These are phyloP conservation scores for Pagetopsis macropterus DNA, from an alignment of 2,797 vertebrate species.

Conservation along the genomic window DNA sequence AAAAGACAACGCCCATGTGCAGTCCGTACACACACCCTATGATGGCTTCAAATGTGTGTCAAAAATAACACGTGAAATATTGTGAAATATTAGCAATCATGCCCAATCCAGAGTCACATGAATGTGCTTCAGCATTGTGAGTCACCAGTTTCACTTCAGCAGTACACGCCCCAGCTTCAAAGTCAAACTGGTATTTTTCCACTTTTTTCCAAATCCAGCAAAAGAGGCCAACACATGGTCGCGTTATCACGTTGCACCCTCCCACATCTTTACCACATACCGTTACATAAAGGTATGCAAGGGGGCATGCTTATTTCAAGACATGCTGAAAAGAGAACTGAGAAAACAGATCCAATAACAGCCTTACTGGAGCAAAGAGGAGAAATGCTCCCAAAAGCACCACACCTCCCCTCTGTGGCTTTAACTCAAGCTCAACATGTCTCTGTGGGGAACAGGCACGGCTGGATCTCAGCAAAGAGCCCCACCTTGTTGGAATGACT, in stretches of 20 bases:
- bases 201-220: constrained; percentile 42
- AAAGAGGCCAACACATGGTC: constrained; percentile 5
- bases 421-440: constrained; percentile 35
- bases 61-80: constrained; percentile 16
- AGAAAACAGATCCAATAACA: constrained; percentile 58
- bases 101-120: constrained; percentile 39
- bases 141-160: constrained; percentile 59
- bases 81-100: constrained; percentile 28
- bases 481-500: constrained; percentile 73
- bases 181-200: constrained; percentile 31
- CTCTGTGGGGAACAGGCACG: constrained; percentile 70
- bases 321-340: constrained; percentile 39
- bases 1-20: constrained; percentile 73
- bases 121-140: constrained; percentile 17
- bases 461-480: constrained; percentile 67
- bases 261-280: constrained; percentile 39
- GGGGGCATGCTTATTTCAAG: constrained; percentile 58
- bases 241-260: constrained; percentile 37
- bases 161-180: constrained; percentile 35
- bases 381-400: constrained; percentile 64
- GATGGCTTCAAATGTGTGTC: neutral
- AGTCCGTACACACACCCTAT: constrained; percentile 11
- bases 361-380: constrained; percentile 66
- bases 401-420: constrained; percentile 67
- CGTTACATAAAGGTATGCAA: constrained; percentile 46